phyloP scores from a whole-genome alignment of 2,797 vertebrate species.

The Bufotes viridis region DNA sequence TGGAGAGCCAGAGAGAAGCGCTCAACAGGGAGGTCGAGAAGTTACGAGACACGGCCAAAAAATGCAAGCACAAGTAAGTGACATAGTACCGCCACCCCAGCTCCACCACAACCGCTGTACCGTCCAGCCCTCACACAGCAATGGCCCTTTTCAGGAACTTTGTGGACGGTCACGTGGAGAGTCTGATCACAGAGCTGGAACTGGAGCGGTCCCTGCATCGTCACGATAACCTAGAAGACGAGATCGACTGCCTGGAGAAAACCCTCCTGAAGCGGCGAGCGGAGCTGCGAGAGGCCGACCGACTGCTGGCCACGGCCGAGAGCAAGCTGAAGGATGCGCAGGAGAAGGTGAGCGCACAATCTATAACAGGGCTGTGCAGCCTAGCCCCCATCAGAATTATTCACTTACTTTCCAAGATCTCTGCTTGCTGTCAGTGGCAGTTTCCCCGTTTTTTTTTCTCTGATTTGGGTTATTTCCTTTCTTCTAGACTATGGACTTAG shows the following conservation, averaged over 20 bases:
- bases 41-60: constrained; percentile 68
- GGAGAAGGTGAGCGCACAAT: constrained; percentile 72
- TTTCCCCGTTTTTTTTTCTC: too few relatives aligned
- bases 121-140: neutral
- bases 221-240: constrained; percentile 74
- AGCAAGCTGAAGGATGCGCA: constrained; percentile 74
- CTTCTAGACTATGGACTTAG: constrained; percentile 75
- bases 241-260: constrained; percentile 85
- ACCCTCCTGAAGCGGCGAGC: constrained; percentile 84
- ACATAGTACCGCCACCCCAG: neutral
- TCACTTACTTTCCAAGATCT: neutral
- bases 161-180: constrained; percentile 66
- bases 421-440: neutral
- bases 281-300: constrained; percentile 85
- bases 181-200: constrained; percentile 71
- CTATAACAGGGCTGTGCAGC: too few relatives aligned
- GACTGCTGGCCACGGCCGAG: constrained; percentile 83
- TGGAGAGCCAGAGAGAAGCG: constrained; percentile 71
- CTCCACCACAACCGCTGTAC: neutral
- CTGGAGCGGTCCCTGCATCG: constrained; percentile 73
- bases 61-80: constrained; percentile 73
- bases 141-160: constrained; percentile 70
- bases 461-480: constrained; percentile 12
- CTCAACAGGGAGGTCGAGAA: constrained; percentile 75
- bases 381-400: neutral